Evolutionary conservation across 2,888 invertebrate genomes (phyloP).

Genomic region (Agrotis puta): DNA sequence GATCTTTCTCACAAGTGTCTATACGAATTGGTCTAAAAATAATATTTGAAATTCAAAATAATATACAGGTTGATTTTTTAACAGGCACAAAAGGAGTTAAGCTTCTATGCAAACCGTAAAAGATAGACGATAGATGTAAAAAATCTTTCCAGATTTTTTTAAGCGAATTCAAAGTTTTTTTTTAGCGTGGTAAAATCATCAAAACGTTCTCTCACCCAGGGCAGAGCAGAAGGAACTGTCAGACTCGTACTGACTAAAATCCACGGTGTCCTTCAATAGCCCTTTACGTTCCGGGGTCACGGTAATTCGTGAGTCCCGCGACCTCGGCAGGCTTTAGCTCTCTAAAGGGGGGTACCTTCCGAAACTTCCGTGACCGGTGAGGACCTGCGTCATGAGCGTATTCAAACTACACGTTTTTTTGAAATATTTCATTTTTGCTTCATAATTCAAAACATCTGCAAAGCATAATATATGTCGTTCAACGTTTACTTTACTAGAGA

Average conservation of each 20-base stretch:
- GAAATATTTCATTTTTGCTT: neutral
- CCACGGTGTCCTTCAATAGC: no score
- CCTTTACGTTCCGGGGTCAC: no score
- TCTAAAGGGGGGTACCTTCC: no score
- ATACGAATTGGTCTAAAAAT: conserved; percentile 12
- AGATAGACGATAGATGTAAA: neutral
- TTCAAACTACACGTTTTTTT: neutral
- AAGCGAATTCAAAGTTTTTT: no score
- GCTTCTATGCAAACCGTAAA: neutral
- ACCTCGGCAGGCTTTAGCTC: no score
- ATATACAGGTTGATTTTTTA: neutral
- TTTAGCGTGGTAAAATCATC: no score
- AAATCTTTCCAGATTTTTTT: neutral
- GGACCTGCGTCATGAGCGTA: no score
- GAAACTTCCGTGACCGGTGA: no score
- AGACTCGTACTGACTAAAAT: no score
- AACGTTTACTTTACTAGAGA: neutral
- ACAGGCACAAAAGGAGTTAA: neutral
- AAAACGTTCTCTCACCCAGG: no score
- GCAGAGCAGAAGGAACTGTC: no score
- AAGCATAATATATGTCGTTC: neutral
- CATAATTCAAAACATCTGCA: neutral
- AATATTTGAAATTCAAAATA: conserved; percentile 34
- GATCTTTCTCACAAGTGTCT: conserved; percentile 34
- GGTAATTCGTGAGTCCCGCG: no score